phyloP scores from a whole-genome alignment of 2,797 vertebrate species.

The Cuculus canorus region DNA sequence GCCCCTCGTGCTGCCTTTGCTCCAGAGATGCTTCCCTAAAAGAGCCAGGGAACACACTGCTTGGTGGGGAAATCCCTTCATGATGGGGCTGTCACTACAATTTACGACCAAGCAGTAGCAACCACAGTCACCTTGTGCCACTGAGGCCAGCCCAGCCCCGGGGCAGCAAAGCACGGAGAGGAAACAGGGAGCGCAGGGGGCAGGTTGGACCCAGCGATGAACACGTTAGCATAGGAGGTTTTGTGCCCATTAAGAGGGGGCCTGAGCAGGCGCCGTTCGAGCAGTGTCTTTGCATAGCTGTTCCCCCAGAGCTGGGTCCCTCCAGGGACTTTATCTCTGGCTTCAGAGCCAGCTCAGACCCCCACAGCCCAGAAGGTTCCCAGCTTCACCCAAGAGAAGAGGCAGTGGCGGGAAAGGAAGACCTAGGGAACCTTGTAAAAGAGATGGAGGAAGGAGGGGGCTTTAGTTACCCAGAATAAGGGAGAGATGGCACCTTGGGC shows the following conservation, averaged over 20 bases:
- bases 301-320: not conserved
- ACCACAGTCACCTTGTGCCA: not conserved
- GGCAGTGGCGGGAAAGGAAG: not conserved
- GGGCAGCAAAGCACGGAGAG: not conserved
- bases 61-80: not conserved
- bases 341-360: slow-evolving; percentile 35
- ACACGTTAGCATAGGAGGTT: not conserved
- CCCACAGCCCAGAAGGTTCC: not conserved
- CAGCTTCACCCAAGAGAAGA: not conserved
- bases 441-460: not conserved
- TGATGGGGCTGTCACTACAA: not conserved
- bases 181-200: not conserved
- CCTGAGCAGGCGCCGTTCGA: not conserved
- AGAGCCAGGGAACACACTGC: not conserved
- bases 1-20: not conserved
- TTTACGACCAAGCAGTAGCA: slow-evolving; percentile 21
- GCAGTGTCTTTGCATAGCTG: slow-evolving; percentile 29
- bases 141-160: not conserved
- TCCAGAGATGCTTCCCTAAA: not conserved
- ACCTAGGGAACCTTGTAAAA: not conserved
- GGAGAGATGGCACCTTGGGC: not conserved
- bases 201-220: not conserved
- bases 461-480: not conserved
- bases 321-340: not conserved
- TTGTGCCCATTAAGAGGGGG: not conserved